A percentile compares a stretch with the other conserved stretches of the same genome.
Evolutionary conservation across 1,140 invertebrate species (phyloP).

Genomic region (Hyphantria cunea): DNA sequence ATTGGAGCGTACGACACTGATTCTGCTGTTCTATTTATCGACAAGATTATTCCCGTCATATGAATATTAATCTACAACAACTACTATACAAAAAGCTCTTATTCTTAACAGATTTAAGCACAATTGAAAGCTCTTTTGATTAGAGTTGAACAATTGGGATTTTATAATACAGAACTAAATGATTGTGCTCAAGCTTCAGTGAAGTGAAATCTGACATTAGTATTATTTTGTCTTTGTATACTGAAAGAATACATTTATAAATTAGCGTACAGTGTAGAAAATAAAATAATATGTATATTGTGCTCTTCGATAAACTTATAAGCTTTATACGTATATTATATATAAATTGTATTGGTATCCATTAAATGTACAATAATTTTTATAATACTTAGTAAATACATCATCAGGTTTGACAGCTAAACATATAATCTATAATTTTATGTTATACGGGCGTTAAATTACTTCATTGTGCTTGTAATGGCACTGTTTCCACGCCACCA

Average conservation of each 20-base stretch:
- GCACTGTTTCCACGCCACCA: slow-evolving; percentile 23
- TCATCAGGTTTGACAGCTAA: slow-evolving; percentile 8
- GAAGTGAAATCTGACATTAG: neutral
- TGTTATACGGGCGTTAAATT: slow-evolving; percentile 29
- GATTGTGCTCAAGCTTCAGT: slow-evolving; percentile 34
- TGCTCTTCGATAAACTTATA: slow-evolving; percentile 37
- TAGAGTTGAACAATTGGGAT: slow-evolving; percentile 43
- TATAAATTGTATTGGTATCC: slow-evolving; percentile 2
- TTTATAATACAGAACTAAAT: slow-evolving; percentile 22
- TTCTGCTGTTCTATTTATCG: slow-evolving; percentile 41
- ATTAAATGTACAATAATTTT: neutral
- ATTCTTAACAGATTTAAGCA: slow-evolving; percentile 65
- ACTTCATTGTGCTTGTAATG: slow-evolving; percentile 32
- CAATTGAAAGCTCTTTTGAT: slow-evolving; percentile 73
- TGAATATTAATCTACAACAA: slow-evolving; percentile 60
- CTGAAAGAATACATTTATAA: slow-evolving; percentile 29
- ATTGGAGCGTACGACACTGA: slow-evolving; percentile 38
- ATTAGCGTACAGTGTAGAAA: slow-evolving; percentile 26
- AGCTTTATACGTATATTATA: slow-evolving; percentile 15
- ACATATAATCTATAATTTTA: slow-evolving; percentile 9
- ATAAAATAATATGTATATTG: slow-evolving; percentile 30
- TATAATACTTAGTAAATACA: slow-evolving; percentile 8
- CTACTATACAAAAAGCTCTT: slow-evolving; percentile 76
- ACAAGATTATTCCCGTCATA: slow-evolving; percentile 44
- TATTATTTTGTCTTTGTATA: neutral